Conservation (phyloP, 2,113 vertebrate genomes). For the Nannobrachium achirus region DNA sequence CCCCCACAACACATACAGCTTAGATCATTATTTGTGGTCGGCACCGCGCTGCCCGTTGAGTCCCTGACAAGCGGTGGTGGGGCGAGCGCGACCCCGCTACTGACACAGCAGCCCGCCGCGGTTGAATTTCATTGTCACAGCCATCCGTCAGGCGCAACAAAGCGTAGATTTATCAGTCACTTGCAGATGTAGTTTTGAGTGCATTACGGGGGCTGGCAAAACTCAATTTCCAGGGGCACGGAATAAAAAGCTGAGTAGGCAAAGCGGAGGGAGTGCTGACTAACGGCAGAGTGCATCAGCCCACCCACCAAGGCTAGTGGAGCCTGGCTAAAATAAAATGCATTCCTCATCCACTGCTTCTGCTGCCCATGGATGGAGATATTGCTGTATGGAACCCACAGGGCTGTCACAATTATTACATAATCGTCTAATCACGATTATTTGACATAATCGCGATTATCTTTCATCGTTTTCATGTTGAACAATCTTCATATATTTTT, state of each 20-base stretch:
- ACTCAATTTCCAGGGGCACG: slow-evolving; percentile 65
- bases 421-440: too few relatives aligned
- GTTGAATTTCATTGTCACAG: slow-evolving; percentile 63
- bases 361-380: slow-evolving; percentile 3
- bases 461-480: too few relatives aligned
- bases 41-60: slow-evolving; percentile 18
- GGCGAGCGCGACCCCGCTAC: slow-evolving; percentile 51
- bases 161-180: slow-evolving; percentile 72
- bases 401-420: too few relatives aligned
- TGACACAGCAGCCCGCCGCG: slow-evolving; percentile 54
- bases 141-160: slow-evolving; percentile 64
- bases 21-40: slow-evolving; percentile 27
- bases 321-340: slow-evolving; percentile 61
- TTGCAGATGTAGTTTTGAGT: slow-evolving; percentile 73
- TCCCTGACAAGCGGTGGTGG: slow-evolving; percentile 22
- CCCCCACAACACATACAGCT: background rate
- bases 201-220: slow-evolving; percentile 67
- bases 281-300: slow-evolving; percentile 57
- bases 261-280: slow-evolving; percentile 66
- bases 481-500: too few relatives aligned
- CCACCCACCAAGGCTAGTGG: slow-evolving; percentile 31
- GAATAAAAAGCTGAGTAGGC: slow-evolving; percentile 74
- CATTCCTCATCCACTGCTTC: slow-evolving; percentile 46
- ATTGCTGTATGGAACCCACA: too few relatives aligned
- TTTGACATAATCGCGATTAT: too few relatives aligned